Evolutionary conservation across 2,113 vertebrate species (phyloP).

Genomic region (Psilopogon haemacephalus): DNA sequence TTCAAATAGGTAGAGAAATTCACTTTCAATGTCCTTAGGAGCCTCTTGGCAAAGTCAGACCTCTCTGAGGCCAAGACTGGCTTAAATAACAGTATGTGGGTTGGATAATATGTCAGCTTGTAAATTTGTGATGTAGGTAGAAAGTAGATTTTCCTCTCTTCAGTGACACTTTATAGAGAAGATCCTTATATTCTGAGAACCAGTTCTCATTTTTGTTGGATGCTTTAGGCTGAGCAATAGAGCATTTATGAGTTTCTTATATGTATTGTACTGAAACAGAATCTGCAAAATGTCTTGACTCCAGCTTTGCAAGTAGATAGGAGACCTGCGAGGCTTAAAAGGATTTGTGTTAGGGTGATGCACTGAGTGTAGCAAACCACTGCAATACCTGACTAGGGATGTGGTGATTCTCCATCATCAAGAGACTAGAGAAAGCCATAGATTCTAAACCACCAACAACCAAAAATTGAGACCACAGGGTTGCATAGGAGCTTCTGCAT

Average conservation of each 20-base stretch:
- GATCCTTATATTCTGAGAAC: not conserved
- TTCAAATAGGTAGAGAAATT: slow-evolving; percentile 53
- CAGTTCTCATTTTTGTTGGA: not conserved
- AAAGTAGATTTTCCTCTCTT: not conserved
- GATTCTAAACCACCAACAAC: not conserved
- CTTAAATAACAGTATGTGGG: not conserved
- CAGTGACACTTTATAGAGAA: not conserved
- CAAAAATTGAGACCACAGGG: not conserved
- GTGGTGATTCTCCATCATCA: not conserved
- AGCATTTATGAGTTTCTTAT: not conserved
- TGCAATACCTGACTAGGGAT: not conserved
- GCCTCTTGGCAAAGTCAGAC: not conserved
- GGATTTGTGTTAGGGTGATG: not conserved
- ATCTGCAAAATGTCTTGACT: not conserved
- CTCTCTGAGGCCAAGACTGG: not conserved
- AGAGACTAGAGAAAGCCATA: not conserved
- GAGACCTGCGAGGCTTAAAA: not conserved
- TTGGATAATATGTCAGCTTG: not conserved
- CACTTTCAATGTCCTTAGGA: not conserved
- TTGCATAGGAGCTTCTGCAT: not conserved
- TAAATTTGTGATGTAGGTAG: not conserved
- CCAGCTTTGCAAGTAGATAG: not conserved
- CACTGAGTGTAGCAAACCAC: not conserved
- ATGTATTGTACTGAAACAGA: not conserved
- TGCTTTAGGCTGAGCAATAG: not conserved